Evolutionary conservation across 2,888 invertebrate species (phyloP).

Genomic region (Eudasyphora cyanicolor): DNA sequence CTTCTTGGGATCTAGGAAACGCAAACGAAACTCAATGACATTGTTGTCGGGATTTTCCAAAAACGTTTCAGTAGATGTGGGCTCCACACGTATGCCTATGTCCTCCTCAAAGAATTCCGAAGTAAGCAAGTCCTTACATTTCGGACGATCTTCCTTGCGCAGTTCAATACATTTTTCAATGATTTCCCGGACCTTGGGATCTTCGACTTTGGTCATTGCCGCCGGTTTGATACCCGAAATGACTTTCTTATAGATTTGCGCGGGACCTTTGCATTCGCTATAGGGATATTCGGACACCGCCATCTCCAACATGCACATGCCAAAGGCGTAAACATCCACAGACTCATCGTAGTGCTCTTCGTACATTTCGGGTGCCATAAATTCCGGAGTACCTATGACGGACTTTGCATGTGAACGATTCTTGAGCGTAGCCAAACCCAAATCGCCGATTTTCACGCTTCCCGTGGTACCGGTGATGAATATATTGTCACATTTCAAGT

Average conservation of each 20-base stretch:
- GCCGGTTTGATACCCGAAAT: conserved; percentile 98
- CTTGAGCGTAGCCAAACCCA: conserved; percentile 98
- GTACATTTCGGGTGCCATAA: conserved; percentile 97
- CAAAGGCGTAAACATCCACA: conserved; percentile 99
- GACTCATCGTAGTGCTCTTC: conserved; percentile 99
- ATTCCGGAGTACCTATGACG: conserved; percentile 89
- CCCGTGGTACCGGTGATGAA: conserved; percentile 99
- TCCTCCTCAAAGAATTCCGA: conserved; percentile 98
- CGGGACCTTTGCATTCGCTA: conserved; percentile 98
- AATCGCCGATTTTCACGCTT: conserved; percentile 99
- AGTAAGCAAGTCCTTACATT: conserved; percentile 95
- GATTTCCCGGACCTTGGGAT: conserved; percentile 96
- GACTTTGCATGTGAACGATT: conserved; percentile 99
- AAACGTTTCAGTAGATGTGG: conserved; percentile 84
- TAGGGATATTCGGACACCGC: conserved; percentile 99
- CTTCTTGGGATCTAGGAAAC: conserved; percentile 98
- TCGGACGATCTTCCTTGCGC: conserved; percentile 93
- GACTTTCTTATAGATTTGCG: conserved; percentile 99
- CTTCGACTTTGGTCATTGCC: conserved; percentile 96
- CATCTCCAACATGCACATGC: conserved; percentile 99
- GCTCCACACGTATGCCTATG: conserved; percentile 84
- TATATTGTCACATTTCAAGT: conserved; percentile 99
- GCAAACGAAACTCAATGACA: conserved; percentile 93
- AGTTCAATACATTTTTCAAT: conserved; percentile 97
- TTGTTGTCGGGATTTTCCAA: conserved; percentile 83